Evolutionary conservation across 2,113 vertebrate species (phyloP).

Genomic region (Hemibagrus wyckioides): DNA sequence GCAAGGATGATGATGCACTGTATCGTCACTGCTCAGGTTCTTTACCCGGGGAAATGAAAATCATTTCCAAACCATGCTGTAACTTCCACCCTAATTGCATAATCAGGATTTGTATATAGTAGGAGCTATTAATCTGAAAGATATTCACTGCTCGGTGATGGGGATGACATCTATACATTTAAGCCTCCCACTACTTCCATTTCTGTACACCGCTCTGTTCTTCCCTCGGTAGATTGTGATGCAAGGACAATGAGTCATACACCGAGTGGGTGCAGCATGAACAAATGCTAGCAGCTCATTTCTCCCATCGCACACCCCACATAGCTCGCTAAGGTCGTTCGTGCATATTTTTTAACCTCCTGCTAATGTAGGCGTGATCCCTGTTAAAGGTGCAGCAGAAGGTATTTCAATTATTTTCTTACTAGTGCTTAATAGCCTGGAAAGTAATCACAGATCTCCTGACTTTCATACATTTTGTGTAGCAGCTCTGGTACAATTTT

Average conservation of each 20-base stretch:
- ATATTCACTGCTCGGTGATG: constrained; percentile 11
- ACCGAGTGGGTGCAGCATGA: constrained; percentile 38
- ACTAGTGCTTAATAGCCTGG: neutral
- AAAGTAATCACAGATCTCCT: neutral
- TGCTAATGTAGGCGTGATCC: neutral
- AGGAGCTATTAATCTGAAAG: neutral
- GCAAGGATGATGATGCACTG: no score
- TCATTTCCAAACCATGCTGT: neutral
- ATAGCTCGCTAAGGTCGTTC: neutral
- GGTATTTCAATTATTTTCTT: neutral
- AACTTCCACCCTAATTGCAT: neutral
- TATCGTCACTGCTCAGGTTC: neutral
- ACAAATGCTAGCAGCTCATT: constrained; percentile 32
- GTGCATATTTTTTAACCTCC: neutral
- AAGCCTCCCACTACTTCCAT: constrained; percentile 17
- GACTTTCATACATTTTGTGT: neutral
- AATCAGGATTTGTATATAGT: neutral
- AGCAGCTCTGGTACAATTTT: neutral
- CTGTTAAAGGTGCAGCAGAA: neutral
- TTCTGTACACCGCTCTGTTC: constrained; percentile 1
- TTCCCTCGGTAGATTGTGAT: constrained; percentile 27
- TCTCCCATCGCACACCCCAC: neutral
- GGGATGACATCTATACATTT: constrained; percentile 18
- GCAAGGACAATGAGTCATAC: constrained; percentile 39
- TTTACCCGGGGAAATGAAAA: neutral